Percentiles rank a stretch among this genome's conserved stretches.
Evolutionary conservation across 2,797 vertebrate species (phyloP).

Genomic region (Valencia hispanica): DNA sequence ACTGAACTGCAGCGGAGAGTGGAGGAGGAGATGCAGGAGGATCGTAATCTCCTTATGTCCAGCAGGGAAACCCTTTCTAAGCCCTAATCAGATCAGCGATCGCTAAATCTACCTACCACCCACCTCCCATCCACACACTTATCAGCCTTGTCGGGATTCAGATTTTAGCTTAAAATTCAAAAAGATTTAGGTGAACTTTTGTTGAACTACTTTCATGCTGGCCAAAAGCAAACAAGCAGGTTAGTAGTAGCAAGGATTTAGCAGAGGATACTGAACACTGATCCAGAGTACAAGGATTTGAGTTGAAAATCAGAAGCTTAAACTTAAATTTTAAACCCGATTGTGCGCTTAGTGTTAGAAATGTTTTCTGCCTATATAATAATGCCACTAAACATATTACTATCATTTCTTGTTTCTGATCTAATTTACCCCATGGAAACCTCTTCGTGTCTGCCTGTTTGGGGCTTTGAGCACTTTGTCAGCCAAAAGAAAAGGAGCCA

Average conservation of each 20-base stretch:
- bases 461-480: constrained; percentile 26
- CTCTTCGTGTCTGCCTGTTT: constrained; percentile 25
- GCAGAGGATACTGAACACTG: not conserved
- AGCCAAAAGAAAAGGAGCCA: constrained; percentile 47
- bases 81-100: constrained; percentile 69
- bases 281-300: constrained; percentile 54
- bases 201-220: not conserved
- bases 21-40: constrained; percentile 44
- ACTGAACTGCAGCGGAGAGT: constrained; percentile 23
- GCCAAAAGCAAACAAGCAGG: not conserved
- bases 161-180: constrained; percentile 5
- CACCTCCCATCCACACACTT: constrained; percentile 43
- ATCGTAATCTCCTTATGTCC: constrained; percentile 68
- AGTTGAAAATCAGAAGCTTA: constrained; percentile 34
- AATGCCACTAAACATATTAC: not conserved
- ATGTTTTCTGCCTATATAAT: not conserved
- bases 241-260: not conserved
- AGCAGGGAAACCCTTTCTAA: constrained; percentile 73
- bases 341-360: constrained; percentile 16
- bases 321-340: constrained; percentile 30
- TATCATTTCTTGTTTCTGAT: constrained; percentile 14
- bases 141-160: constrained; percentile 17
- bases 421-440: constrained; percentile 9
- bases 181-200: not conserved
- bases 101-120: constrained; percentile 50